Conservation (phyloP, 2,113 vertebrate genomes). For the Paramormyrops kingsleyae region DNA sequence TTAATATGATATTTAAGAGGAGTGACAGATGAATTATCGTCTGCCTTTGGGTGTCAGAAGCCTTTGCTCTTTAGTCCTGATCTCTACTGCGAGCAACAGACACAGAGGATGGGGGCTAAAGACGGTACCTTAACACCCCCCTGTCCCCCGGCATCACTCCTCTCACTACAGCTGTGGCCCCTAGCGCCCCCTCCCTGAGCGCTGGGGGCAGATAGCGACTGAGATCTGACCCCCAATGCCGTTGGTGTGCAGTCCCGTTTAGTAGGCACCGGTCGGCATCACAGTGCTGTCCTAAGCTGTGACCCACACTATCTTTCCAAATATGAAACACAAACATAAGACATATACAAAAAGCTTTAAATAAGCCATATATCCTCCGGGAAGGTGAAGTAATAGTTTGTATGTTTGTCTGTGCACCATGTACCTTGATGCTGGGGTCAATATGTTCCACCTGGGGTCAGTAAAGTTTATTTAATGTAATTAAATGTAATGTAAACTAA, state of each 20-base stretch:
- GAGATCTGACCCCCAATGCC: not conserved
- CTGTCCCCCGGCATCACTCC: not conserved
- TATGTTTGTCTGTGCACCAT: not conserved
- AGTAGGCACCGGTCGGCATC: not conserved
- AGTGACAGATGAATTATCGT: not conserved
- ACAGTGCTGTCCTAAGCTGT: not conserved
- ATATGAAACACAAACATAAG: not conserved
- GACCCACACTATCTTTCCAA: not conserved
- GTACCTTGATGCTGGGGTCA: not conserved
- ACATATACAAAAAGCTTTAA: not conserved
- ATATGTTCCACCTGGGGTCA: not conserved
- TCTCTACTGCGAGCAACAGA: not conserved
- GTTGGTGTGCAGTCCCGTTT: not conserved
- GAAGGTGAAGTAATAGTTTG: not conserved
- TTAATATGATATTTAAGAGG: not conserved
- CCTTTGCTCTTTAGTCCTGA: not conserved
- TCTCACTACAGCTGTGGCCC: not conserved
- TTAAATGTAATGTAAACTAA: not conserved
- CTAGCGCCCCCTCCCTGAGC: not conserved
- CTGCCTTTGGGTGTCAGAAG: not conserved
- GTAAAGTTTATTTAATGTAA: not conserved
- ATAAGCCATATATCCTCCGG: not conserved
- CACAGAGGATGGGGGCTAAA: not conserved
- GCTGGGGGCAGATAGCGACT: not conserved
- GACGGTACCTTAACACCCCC: not conserved